Evolutionary conservation across 1,140 invertebrate species (phyloP).

Genomic region (Papilio glaucus): DNA sequence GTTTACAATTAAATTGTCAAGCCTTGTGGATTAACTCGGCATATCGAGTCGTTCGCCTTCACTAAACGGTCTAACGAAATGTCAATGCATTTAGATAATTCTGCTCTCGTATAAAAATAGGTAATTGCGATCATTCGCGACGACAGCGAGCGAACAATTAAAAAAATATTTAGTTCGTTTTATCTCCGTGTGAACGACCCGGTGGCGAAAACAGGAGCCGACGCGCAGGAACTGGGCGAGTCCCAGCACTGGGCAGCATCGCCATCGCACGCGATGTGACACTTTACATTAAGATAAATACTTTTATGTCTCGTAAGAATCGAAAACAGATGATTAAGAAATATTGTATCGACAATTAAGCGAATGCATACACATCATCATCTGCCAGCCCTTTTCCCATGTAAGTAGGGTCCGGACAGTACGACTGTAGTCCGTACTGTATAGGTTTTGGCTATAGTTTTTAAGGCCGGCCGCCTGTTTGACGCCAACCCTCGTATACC

Average conservation of each 20-base stretch:
- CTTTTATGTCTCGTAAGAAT: not conserved
- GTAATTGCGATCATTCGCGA: constrained; percentile 7
- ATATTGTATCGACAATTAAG: too few species aligned
- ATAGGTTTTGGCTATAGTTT: too few species aligned
- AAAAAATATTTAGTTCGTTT: constrained; percentile 5
- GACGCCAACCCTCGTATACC: too few species aligned
- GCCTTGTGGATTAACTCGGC: too few species aligned
- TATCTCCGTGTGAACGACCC: constrained; percentile 1
- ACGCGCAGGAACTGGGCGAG: not conserved
- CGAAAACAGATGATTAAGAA: too few species aligned
- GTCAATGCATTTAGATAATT: constrained; percentile 8
- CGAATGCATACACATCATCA: too few species aligned
- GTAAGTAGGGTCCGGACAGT: too few species aligned
- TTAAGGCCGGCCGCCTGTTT: too few species aligned
- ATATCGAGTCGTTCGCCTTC: not conserved
- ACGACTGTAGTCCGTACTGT: too few species aligned
- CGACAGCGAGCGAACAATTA: constrained; percentile 2
- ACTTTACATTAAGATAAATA: constrained; percentile 11
- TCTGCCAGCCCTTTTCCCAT: too few species aligned
- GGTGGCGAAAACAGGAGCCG: constrained; percentile 6
- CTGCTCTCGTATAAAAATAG: not conserved
- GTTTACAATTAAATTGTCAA: too few species aligned
- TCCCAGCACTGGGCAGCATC: not conserved
- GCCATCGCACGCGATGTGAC: not conserved
- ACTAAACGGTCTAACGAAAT: not conserved